Base-by-base conservation (phyloP, 2,797 vertebrate genomes). In the Acipenser oxyrinchus region DNA sequence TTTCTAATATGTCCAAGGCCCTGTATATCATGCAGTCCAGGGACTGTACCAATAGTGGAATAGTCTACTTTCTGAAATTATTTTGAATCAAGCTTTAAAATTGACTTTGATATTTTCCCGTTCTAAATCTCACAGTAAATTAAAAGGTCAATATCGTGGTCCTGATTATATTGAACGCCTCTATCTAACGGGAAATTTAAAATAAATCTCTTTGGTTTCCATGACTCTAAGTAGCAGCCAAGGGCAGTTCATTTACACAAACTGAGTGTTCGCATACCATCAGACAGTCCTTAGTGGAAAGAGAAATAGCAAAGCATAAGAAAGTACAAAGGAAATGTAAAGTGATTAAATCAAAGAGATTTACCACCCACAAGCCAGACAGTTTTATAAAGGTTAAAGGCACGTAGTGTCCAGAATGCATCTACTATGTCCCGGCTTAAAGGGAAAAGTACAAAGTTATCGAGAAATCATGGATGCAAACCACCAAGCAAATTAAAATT, bases 291-390 rank as follows among this genome's bases (percentile, higher is more conserved):
- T 13, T 8, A 13, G 86, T 73, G 74, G 84, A 71, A 74, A 74
- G 77, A 73, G 81, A 81, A 50, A 60, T 23, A 50, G 48, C 53
- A 60, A 57, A 63, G 65, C 48, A 50, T 23, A 51, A 37, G 52
- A 71, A 69, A 67, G 71, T 68, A 83, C 76, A 83, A 80, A 83
- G 73, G 70, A 65, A 64, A 61, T 64, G 66, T 66, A 79, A 77
- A 52, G 68, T 60, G 75, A 74, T 85, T 87, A 84, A 83, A 80
- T 75, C 68, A 53, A 71, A 66, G 67, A 84, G 79, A 81, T 85
- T 87, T 87, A 87, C 81, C 82, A 82, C 84, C 82, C 81, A 81
- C 82, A 81, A 74, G 72, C 79, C 74, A 76, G 77, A 75, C 75
- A 75, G 73, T 79, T 50, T 80, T 76, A 72, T 2, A 68, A 79